Percentiles rank a stretch among this genome's conserved stretches.
phyloP scores from a whole-genome alignment of 1,140 invertebrate genomes.

The Laodelphax striatellus region DNA sequence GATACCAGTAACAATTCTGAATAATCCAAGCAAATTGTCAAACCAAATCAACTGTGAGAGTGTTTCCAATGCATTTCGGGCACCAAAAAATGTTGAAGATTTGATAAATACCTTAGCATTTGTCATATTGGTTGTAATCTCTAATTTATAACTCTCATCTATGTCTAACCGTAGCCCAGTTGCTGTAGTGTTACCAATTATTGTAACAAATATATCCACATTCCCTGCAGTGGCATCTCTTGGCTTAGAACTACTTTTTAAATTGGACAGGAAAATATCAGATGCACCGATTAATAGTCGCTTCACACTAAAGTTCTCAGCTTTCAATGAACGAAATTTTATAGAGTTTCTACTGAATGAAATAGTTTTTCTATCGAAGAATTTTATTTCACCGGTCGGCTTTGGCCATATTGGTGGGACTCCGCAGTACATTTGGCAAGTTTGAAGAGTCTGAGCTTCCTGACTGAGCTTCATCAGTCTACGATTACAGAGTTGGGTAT shows the following conservation, averaged over 20 bases:
- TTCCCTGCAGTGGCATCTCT: neutral
- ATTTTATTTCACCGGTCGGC: neutral
- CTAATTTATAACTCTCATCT: constrained; percentile 8
- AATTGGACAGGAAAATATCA: no score
- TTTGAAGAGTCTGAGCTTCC: neutral
- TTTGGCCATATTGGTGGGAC: neutral
- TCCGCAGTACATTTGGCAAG: constrained; percentile 5
- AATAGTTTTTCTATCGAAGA: neutral
- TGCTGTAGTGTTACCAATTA: neutral
- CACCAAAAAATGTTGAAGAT: constrained; percentile 55
- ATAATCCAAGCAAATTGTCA: constrained; percentile 47
- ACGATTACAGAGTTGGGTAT: neutral
- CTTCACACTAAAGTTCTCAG: no score
- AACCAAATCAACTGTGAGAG: constrained; percentile 59
- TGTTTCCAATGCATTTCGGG: constrained; percentile 62
- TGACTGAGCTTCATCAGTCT: neutral
- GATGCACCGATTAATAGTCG: no score
- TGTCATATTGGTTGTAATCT: neutral
- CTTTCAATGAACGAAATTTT: no score
- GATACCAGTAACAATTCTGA: constrained; percentile 44
- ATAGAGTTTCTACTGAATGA: no score
- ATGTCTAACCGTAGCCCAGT: neutral
- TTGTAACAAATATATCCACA: neutral
- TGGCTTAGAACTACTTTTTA: no score
- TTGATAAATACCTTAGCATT: constrained; percentile 43